Evolutionary conservation across 2,797 vertebrate genomes (phyloP).

Genomic region (Typhlichthys subterraneus): DNA sequence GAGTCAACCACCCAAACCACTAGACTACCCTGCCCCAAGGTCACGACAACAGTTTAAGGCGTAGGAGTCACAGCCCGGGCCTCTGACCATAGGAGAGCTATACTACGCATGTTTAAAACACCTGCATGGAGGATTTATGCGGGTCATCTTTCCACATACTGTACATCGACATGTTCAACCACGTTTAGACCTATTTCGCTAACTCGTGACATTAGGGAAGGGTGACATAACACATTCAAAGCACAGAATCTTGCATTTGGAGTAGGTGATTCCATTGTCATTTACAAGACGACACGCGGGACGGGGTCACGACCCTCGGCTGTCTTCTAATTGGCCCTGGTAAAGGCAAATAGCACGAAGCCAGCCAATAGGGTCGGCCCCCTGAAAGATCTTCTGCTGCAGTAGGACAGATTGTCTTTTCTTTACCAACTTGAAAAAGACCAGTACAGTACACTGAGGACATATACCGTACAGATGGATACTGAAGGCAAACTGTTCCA

Average conservation of each 20-base stretch:
- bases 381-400: constrained; percentile 53
- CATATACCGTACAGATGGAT: not conserved
- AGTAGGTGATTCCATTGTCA: not conserved
- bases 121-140: no score
- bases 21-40: no score
- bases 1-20: no score
- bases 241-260: not conserved
- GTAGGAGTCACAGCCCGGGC: no score
- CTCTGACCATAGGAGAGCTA: no score
- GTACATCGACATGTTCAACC: not conserved
- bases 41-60: no score
- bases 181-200: not conserved
- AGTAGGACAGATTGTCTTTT: constrained; percentile 19
- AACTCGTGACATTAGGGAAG: not conserved
- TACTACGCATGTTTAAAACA: no score
- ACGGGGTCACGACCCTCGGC: constrained; percentile 77
- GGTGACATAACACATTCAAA: constrained; percentile 4
- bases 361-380: constrained; percentile 74
- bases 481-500: not conserved
- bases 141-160: constrained; percentile 4
- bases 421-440: not conserved
- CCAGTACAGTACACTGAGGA: not conserved
- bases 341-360: constrained; percentile 69
- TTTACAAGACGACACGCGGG: constrained; percentile 40
- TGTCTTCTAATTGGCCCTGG: constrained; percentile 67